Conservation (phyloP, 1,140 invertebrate genomes). For the Subanguina moxae region DNA sequence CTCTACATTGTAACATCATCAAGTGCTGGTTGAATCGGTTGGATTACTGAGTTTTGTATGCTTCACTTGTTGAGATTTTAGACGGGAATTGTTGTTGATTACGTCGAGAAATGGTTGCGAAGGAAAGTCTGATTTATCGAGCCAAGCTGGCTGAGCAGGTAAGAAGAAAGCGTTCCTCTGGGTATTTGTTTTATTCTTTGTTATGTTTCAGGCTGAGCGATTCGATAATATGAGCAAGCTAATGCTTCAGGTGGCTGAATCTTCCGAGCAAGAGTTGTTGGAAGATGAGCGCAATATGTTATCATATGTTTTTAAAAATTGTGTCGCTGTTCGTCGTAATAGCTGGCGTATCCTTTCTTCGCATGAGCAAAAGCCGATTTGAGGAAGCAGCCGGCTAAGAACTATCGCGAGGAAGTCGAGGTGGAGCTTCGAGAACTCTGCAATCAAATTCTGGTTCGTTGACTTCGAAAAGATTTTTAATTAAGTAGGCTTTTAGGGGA, state of each 20-base stretch:
- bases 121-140: conserved; percentile 95
- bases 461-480: too few relatives aligned
- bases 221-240: conserved; percentile 71
- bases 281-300: conserved; percentile 93
- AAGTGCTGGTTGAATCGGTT: too few relatives aligned
- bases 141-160: conserved; percentile 95
- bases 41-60: too few relatives aligned
- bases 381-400: conserved; percentile 96
- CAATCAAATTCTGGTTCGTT: conserved; percentile 79
- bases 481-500: too few relatives aligned
- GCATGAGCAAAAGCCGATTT: conserved; percentile 98
- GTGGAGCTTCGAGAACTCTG: conserved; percentile 96
- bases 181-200: conserved; percentile 71
- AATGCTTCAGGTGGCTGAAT: conserved; percentile 95
- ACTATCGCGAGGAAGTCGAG: conserved; percentile 96
- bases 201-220: conserved; percentile 58
- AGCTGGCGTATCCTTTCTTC: conserved; percentile 98
- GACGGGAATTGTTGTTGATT: too few relatives aligned
- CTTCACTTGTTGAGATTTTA: too few relatives aligned
- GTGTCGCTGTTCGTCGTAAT: conserved; percentile 89
- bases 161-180: too few relatives aligned
- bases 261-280: conserved; percentile 81
- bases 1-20: too few relatives aligned
- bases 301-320: conserved; percentile 98
- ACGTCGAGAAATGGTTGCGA: conserved; percentile 65